Evolutionary conservation across 1,140 invertebrate genomes (phyloP).

Genomic region (Drosophila bipectinata): DNA sequence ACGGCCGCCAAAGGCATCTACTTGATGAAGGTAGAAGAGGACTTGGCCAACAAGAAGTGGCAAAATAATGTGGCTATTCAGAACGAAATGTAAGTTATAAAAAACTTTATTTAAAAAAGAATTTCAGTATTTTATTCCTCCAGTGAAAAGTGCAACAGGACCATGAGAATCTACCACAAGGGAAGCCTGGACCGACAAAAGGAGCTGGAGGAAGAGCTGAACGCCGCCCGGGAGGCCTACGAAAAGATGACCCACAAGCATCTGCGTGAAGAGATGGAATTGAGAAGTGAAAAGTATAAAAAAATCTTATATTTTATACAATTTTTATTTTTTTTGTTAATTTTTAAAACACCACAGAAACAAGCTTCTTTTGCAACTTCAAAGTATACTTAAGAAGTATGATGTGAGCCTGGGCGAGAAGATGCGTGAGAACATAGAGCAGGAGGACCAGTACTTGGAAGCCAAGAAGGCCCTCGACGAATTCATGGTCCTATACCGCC

Average conservation of each 20-base stretch:
- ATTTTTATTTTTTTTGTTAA: background rate
- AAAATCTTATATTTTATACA: background rate
- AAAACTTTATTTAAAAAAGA: background rate
- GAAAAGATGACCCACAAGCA: constrained; percentile 30
- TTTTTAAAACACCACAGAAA: constrained; percentile 22
- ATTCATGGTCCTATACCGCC: constrained; percentile 53
- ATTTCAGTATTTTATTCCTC: background rate
- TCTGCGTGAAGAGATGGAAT: constrained; percentile 31
- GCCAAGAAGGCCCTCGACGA: constrained; percentile 54
- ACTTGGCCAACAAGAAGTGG: constrained; percentile 65
- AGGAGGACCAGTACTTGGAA: constrained; percentile 47
- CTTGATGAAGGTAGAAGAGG: constrained; percentile 50
- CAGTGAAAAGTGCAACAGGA: constrained; percentile 49
- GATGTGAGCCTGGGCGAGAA: constrained; percentile 27
- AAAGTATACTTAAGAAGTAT: constrained; percentile 45
- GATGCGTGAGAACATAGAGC: constrained; percentile 47
- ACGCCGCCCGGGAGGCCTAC: constrained; percentile 16
- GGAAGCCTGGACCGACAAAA: constrained; percentile 43
- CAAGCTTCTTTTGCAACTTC: constrained; percentile 53
- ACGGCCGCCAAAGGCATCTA: constrained; percentile 41
- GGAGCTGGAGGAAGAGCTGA: constrained; percentile 55
- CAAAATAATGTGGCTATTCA: constrained; percentile 65
- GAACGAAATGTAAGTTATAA: constrained; percentile 59
- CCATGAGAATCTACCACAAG: constrained; percentile 40
- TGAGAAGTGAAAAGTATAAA: constrained; percentile 55